These are phyloP conservation scores for Nasonia longicornis DNA, from an alignment of 1,140 invertebrate species.

Conservation along the genomic window DNA sequence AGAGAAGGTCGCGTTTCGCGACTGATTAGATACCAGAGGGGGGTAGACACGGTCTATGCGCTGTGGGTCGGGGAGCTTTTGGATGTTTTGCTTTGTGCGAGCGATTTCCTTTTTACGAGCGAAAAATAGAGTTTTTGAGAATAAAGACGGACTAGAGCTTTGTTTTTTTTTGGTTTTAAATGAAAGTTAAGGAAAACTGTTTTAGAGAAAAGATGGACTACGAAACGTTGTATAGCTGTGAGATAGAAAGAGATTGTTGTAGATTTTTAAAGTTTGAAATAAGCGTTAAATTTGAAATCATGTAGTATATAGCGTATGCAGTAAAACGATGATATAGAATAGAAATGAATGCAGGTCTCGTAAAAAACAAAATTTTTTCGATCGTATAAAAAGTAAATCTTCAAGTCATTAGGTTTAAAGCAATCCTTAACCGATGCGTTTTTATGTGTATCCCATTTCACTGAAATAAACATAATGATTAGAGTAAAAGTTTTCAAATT, in stretches of 20 bases:
- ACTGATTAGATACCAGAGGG: slow-evolving; percentile 6
- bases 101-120: slow-evolving; percentile 19
- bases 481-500: background rate
- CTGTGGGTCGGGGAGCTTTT: background rate
- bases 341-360: background rate
- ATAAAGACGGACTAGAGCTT: background rate
- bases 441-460: slow-evolving; percentile 2
- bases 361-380: slow-evolving; percentile 22
- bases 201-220: background rate
- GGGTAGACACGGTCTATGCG: background rate
- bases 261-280: background rate
- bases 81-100: background rate
- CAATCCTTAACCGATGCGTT: slow-evolving; percentile 37
- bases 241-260: background rate
- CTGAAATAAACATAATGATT: slow-evolving; percentile 29
- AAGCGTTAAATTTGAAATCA: background rate
- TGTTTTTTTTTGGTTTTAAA: background rate
- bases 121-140: slow-evolving; percentile 20
- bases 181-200: background rate
- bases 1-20: slow-evolving; percentile 3
- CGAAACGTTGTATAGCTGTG: background rate
- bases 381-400: slow-evolving; percentile 28
- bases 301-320: background rate
- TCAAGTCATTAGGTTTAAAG: slow-evolving; percentile 26
- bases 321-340: background rate